Evolutionary conservation across 2,113 vertebrate species (phyloP), one percentile per base, ranked within the genome.

Genomic region (Choloepus hoffmanni): DNA sequence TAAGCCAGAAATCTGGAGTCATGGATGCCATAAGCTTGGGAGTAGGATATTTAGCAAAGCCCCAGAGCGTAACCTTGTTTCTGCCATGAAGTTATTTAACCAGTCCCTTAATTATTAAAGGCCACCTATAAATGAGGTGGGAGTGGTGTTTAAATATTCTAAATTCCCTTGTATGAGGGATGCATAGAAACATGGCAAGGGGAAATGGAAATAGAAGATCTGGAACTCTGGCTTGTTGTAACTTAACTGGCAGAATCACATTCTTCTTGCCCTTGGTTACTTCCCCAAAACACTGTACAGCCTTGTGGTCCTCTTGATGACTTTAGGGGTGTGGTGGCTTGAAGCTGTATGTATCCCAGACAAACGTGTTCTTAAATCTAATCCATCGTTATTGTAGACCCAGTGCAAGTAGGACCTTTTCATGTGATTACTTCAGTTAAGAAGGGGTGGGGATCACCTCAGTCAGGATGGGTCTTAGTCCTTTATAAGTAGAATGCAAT

Each of bases 181-280:
- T 40, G 5, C 7, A 13, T 23, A 55, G 53, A 60, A 88, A 2
- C 21, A 84, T n/a, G 43, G 2, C 53, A 76, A 86, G 9, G 30
- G 74, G 21, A 40, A 4, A n/a, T 36, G 6, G 6, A 23, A 4
- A 8, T 0, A 8, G 24, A 93, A 24, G 9, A 21, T 0, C 2
- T 10, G 10, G 43, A 16, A 11, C 24, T 12, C 19, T 68, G 67
- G 21, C 12, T 36, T 40, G 2, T 4, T 74, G 2, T 85, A 50
- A 40, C 19, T 48, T 74, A 36, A 5, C 3, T 83, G 58, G 12
- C 28, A 16, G n/a, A 58, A 15, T 60, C 24, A 58, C 11, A 3
- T 53, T 14, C 50, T 90, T 86, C 15, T 21, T 62, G 33, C 5
- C 55, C 18, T 45, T 10, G 10, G 7, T 30, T 72, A 48, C 11